Percentiles rank a stretch among this genome's conserved stretches.
phyloP scores from a whole-genome alignment of 2,113 vertebrate genomes.

The Dissostichus mawsoni region DNA sequence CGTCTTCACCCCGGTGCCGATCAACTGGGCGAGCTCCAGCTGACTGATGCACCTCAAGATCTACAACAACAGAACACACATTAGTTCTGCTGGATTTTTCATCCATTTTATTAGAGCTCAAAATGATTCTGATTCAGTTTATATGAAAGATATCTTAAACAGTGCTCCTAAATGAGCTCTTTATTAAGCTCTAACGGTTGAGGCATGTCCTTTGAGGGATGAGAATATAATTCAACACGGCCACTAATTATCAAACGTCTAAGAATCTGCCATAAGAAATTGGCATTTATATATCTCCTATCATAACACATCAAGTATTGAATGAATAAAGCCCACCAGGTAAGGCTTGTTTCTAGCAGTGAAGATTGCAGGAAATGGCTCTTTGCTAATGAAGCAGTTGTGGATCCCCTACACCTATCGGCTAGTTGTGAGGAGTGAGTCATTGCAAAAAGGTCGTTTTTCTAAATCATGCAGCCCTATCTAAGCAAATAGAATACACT shows the following conservation, averaged over 20 bases:
- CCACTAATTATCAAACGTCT: not conserved
- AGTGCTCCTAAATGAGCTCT: not conserved
- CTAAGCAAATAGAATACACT: no score
- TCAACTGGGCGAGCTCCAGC: conserved; percentile 95
- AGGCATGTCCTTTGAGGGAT: not conserved
- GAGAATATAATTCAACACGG: not conserved
- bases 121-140: not conserved
- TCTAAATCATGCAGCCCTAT: no score
- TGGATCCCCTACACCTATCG: no score
- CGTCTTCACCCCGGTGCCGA: conserved; percentile 96
- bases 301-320: no score
- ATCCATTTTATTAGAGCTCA: not conserved
- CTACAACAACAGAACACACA: conserved; percentile 71
- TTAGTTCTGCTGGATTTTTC: not conserved
- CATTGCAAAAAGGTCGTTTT: no score
- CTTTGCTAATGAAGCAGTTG: no score
- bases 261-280: no score
- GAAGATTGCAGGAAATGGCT: no score
- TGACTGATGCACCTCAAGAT: conserved; percentile 98
- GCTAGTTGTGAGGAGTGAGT: no score
- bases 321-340: no score
- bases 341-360: no score
- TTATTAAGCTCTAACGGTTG: not conserved
- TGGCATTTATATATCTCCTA: no score
- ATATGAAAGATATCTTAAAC: not conserved